Percentiles rank a stretch among this genome's conserved stretches.
Conservation (phyloP, 1,140 invertebrate genomes). For the Matsumurasca onukii region DNA sequence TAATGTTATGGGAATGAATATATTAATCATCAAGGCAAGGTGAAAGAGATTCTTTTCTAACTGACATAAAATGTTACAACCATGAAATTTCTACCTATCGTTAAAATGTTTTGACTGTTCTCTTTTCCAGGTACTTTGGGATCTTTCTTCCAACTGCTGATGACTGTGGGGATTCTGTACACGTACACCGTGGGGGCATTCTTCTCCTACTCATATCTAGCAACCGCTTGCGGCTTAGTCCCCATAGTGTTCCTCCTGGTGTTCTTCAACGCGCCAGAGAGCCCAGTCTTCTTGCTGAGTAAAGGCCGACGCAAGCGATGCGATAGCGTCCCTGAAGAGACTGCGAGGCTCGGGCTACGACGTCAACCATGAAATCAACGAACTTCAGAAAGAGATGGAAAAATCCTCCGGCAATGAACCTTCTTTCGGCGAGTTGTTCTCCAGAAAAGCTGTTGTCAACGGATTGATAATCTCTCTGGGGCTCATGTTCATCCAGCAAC, state of each 20-base stretch:
- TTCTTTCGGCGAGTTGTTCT: constrained; percentile 57
- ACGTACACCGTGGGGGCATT: constrained; percentile 37
- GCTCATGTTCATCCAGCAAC: constrained; percentile 83
- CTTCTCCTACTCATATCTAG: constrained; percentile 35
- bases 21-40: too few relatives aligned
- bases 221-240: constrained; percentile 41
- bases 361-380: constrained; percentile 71
- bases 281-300: constrained; percentile 46
- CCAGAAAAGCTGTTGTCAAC: constrained; percentile 59
- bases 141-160: constrained; percentile 78
- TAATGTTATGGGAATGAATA: too few relatives aligned
- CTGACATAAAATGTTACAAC: too few relatives aligned
- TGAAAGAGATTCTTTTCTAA: too few relatives aligned
- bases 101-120: too few relatives aligned
- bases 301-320: constrained; percentile 40
- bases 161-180: constrained; percentile 60
- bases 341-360: constrained; percentile 68
- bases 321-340: constrained; percentile 46
- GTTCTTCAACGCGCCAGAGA: constrained; percentile 53
- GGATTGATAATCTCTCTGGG: constrained; percentile 70
- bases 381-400: constrained; percentile 58
- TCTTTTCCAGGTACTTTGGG: constrained; percentile 51
- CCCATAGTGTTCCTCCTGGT: constrained; percentile 54
- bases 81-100: too few relatives aligned
- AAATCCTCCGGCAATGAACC: constrained; percentile 59